Percentiles rank a stretch among this genome's conserved stretches.
Evolutionary conservation across 1,140 invertebrate species (phyloP).

Genomic region (Drosophila ercepeae): DNA sequence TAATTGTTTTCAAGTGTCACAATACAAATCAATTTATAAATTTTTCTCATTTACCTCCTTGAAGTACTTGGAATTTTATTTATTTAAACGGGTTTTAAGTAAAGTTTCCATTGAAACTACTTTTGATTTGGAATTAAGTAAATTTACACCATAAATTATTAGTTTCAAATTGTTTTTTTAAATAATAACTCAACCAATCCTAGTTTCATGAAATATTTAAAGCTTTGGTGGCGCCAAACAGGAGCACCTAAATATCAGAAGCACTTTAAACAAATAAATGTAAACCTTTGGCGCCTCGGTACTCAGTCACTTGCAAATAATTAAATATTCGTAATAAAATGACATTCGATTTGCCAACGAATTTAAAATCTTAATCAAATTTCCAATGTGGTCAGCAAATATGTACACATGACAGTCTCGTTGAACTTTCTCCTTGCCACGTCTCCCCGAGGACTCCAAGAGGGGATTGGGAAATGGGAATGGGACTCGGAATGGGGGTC

Average conservation of each 20-base stretch:
- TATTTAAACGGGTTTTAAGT: neutral
- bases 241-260: no score
- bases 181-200: no score
- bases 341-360: slow-evolving; percentile 1
- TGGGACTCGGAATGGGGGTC: no score
- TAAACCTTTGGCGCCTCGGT: neutral
- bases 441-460: neutral
- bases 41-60: neutral
- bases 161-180: no score
- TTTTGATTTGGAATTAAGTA: no score
- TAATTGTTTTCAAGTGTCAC: neutral
- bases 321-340: slow-evolving; percentile 6
- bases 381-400: slow-evolving; percentile 28
- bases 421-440: slow-evolving; percentile 2
- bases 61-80: no score
- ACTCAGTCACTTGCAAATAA: slow-evolving; percentile 1
- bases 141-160: no score
- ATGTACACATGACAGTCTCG: slow-evolving; percentile 14
- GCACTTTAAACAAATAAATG: neutral
- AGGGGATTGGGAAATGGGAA: neutral
- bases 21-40: neutral
- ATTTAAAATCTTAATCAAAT: slow-evolving; percentile 29
- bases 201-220: neutral
- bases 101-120: no score
- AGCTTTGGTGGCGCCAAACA: no score